These are phyloP conservation scores for Serrognathus titanus DNA, from an alignment of 2,888 invertebrate species.

Conservation along the genomic window DNA sequence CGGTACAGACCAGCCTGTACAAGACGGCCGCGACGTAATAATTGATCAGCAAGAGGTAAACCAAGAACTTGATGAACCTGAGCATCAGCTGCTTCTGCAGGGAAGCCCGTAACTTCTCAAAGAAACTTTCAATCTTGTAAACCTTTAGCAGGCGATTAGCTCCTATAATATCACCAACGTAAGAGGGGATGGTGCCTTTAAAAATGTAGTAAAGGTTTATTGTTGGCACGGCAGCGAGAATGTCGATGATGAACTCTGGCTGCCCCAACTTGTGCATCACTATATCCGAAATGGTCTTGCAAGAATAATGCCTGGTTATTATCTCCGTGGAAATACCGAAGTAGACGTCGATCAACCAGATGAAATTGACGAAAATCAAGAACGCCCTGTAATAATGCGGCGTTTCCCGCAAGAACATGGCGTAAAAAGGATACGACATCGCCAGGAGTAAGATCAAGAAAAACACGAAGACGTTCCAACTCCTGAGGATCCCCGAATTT, in stretches of 20 bases:
- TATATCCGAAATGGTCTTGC: constrained; percentile 19
- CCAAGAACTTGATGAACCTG: constrained; percentile 5
- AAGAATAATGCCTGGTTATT: constrained; percentile 20
- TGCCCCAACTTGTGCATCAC: constrained; percentile 9
- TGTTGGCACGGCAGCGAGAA: constrained; percentile 22
- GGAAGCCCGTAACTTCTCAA: background rate
- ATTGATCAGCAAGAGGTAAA: constrained; percentile 6
- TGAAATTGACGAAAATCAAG: constrained; percentile 9
- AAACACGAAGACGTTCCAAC: constrained; percentile 25
- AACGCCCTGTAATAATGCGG: constrained; percentile 1
- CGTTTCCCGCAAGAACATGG: constrained; percentile 12
- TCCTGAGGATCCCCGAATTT: constrained; percentile 24
- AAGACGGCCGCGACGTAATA: constrained; percentile 13
- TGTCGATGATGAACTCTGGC: constrained; percentile 21
- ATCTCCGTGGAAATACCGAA: constrained; percentile 28
- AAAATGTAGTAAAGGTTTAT: constrained; percentile 18
- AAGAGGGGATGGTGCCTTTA: constrained; percentile 3
- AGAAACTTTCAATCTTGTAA: constrained; percentile 20
- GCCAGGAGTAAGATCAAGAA: constrained; percentile 11
- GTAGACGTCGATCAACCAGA: constrained; percentile 29
- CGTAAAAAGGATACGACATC: constrained; percentile 24
- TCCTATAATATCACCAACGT: constrained; percentile 15
- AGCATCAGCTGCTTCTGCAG: constrained; percentile 3
- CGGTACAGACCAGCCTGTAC: background rate
- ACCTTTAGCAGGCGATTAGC: constrained; percentile 24